These are phyloP conservation scores for Catostomus latipinnis DNA, from an alignment of 2,797 vertebrate genomes.

Conservation along the genomic window DNA sequence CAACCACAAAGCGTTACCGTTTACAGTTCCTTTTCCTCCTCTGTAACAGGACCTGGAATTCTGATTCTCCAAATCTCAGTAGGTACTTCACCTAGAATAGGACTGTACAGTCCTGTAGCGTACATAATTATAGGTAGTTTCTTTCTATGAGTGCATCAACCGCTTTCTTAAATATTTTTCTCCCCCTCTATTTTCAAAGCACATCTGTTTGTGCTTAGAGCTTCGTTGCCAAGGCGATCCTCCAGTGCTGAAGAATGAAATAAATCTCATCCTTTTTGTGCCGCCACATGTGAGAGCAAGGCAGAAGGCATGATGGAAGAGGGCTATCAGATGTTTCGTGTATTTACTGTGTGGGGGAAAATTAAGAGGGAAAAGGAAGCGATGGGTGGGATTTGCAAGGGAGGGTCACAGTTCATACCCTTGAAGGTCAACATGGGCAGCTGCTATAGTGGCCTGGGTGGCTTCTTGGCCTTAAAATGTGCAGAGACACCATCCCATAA, in stretches of 20 bases:
- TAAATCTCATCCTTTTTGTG: slow-evolving; percentile 38
- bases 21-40: slow-evolving; percentile 12
- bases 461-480: slow-evolving; percentile 8
- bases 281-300: slow-evolving; percentile 37
- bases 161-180: neutral
- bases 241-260: slow-evolving; percentile 16
- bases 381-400: slow-evolving; percentile 8
- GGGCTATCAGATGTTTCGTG: slow-evolving; percentile 1
- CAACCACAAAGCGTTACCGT: slow-evolving; percentile 21
- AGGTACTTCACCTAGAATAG: neutral
- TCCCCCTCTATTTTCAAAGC: slow-evolving; percentile 21
- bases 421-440: slow-evolving; percentile 37
- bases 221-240: slow-evolving; percentile 28
- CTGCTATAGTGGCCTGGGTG: slow-evolving; percentile 11
- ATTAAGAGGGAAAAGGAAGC: neutral
- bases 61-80: neutral
- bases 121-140: neutral
- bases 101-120: neutral
- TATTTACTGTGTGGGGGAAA: neutral
- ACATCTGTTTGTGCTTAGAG: slow-evolving; percentile 58
- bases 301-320: slow-evolving; percentile 31
- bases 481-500: slow-evolving; percentile 9
- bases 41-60: slow-evolving; percentile 7
- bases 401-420: slow-evolving; percentile 32
- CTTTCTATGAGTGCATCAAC: slow-evolving; percentile 23